These are phyloP conservation scores for Mionectes olivaceus DNA, from an alignment of 2,797 vertebrate species.

Conservation along the genomic window DNA sequence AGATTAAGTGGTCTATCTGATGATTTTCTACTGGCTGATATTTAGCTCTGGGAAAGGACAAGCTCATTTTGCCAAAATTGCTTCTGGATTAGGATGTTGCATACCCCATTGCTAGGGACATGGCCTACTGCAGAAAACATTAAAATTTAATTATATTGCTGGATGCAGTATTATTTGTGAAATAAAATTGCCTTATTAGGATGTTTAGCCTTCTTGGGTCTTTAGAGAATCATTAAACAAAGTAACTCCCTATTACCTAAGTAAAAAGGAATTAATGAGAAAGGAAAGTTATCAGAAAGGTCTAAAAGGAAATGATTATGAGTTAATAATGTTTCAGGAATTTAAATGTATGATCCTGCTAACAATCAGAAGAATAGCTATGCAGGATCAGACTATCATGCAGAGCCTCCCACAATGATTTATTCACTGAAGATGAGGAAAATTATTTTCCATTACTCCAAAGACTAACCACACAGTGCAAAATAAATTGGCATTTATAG, in stretches of 20 bases:
- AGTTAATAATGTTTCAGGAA: conserved; percentile 59
- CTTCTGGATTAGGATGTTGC: neutral
- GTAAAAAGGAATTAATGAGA: conserved; percentile 59
- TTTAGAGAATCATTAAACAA: conserved; percentile 58
- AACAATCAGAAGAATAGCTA: conserved; percentile 42
- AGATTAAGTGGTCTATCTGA: neutral
- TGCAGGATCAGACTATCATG: conserved; percentile 29
- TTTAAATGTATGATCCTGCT: conserved; percentile 34
- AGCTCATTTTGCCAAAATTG: conserved; percentile 19
- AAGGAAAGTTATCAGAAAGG: conserved; percentile 55
- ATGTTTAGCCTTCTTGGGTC: neutral
- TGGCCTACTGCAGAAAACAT: conserved; percentile 26
- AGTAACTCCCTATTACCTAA: conserved; percentile 24
- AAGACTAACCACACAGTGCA: conserved; percentile 43
- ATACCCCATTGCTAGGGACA: neutral
- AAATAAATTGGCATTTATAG: conserved; percentile 61
- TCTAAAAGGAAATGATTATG: conserved; percentile 57
- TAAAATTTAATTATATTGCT: conserved; percentile 30
- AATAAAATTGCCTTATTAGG: conserved; percentile 18
- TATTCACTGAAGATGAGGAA: conserved; percentile 55
- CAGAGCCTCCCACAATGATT: conserved; percentile 22
- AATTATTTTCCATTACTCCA: conserved; percentile 54
- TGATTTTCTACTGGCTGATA: neutral
- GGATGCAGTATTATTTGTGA: conserved; percentile 29
- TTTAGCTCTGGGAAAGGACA: conserved; percentile 6